phyloP scores from a whole-genome alignment of 2,888 invertebrate genomes.

The Cephus rjabovi region DNA sequence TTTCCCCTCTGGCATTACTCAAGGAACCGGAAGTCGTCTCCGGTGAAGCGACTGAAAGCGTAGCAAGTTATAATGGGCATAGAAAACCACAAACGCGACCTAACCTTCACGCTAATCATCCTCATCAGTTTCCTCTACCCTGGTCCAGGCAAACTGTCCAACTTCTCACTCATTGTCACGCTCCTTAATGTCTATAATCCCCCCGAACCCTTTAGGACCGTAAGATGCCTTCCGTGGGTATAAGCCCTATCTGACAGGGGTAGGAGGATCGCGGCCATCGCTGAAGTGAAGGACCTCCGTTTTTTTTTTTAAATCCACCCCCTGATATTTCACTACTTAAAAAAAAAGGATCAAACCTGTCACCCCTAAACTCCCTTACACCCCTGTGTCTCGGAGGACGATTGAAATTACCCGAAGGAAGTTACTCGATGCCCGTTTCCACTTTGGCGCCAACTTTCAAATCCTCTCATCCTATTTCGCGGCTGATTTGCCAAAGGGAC shows the following conservation, averaged over 20 bases:
- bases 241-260: background rate
- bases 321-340: background rate
- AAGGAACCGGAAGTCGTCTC: background rate
- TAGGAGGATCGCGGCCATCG: background rate
- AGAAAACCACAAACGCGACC: slow-evolving; percentile 16
- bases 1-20: background rate
- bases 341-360: background rate
- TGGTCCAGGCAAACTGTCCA: background rate
- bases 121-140: slow-evolving; percentile 14
- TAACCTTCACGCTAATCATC: slow-evolving; percentile 15
- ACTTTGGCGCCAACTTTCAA: background rate
- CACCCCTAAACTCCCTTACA: background rate
- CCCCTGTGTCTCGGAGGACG: background rate
- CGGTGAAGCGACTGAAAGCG: background rate
- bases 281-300: background rate
- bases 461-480: background rate
- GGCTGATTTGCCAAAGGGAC: background rate
- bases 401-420: background rate
- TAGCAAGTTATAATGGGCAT: slow-evolving; percentile 19
- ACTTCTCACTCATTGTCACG: slow-evolving; percentile 3
- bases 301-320: background rate
- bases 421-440: background rate
- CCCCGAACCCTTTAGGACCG: background rate
- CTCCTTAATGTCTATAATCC: background rate
- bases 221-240: background rate